Percentiles rank a stretch among this genome's conserved stretches.
Conservation (phyloP, 2,797 vertebrate genomes). For the Thamnophis elegans region DNA sequence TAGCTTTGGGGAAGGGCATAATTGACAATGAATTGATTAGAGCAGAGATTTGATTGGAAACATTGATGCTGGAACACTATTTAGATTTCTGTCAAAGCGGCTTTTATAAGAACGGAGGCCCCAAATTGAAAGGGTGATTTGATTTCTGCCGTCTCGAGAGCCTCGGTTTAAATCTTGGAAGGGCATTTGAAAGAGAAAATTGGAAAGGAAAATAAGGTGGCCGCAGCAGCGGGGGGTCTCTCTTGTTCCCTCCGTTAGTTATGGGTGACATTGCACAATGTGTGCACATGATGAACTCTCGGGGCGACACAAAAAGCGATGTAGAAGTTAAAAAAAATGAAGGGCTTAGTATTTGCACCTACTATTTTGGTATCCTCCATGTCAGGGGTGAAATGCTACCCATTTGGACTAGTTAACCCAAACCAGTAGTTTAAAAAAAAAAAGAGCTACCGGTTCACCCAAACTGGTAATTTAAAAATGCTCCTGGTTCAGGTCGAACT, state of each 20-base stretch:
- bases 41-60: conserved; percentile 48
- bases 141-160: not conserved
- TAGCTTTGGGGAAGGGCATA: conserved; percentile 62
- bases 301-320: not conserved
- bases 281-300: not conserved
- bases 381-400: no score
- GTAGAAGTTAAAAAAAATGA: not conserved
- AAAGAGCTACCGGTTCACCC: no score
- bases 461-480: no score
- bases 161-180: conserved; percentile 30
- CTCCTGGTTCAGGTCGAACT: no score
- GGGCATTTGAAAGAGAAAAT: not conserved
- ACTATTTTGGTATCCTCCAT: no score
- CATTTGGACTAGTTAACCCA: no score
- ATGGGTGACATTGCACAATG: not conserved
- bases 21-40: conserved; percentile 57
- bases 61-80: conserved; percentile 45
- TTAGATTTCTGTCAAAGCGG: conserved; percentile 22
- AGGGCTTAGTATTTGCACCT: no score
- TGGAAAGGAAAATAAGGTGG: not conserved
- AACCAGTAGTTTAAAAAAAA: no score
- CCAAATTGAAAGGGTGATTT: conserved; percentile 9
- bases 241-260: not conserved
- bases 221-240: not conserved
- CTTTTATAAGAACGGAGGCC: not conserved